These are phyloP conservation scores for Tetranychus cinnabarinus DNA, from an alignment of 1,140 invertebrate genomes.

Conservation along the genomic window DNA sequence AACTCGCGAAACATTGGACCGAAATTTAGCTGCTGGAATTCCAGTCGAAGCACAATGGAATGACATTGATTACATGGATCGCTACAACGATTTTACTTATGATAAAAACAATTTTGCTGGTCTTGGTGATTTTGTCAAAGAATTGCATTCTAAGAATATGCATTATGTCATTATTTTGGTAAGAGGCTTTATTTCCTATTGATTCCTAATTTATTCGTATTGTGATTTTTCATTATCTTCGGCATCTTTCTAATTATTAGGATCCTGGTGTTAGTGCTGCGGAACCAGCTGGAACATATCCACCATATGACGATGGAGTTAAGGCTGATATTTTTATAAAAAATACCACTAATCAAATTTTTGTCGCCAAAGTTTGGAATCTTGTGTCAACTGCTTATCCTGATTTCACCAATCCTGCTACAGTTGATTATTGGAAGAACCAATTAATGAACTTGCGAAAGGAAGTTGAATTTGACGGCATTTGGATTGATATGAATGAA, in stretches of 20 bases:
- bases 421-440: slow-evolving; percentile 42
- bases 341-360: neutral
- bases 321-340: slow-evolving; percentile 13
- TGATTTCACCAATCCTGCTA: slow-evolving; percentile 57
- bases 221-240: neutral
- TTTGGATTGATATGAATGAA: slow-evolving; percentile 35
- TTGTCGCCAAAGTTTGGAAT: slow-evolving; percentile 13
- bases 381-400: slow-evolving; percentile 33
- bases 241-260: neutral
- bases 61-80: slow-evolving; percentile 25
- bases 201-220: neutral
- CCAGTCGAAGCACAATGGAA: slow-evolving; percentile 21
- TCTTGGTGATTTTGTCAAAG: slow-evolving; percentile 20
- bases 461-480: slow-evolving; percentile 43
- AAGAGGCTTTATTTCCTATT: neutral
- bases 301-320: slow-evolving; percentile 17
- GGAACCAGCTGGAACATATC: slow-evolving; percentile 13
- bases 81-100: slow-evolving; percentile 22
- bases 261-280: slow-evolving; percentile 15
- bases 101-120: slow-evolving; percentile 19
- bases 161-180: slow-evolving; percentile 18
- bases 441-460: slow-evolving; percentile 42
- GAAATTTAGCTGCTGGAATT: slow-evolving; percentile 19
- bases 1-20: slow-evolving; percentile 25
- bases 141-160: slow-evolving; percentile 19